These are phyloP conservation scores for Lysandra coridon DNA, from an alignment of 2,888 invertebrate species.

Conservation along the genomic window DNA sequence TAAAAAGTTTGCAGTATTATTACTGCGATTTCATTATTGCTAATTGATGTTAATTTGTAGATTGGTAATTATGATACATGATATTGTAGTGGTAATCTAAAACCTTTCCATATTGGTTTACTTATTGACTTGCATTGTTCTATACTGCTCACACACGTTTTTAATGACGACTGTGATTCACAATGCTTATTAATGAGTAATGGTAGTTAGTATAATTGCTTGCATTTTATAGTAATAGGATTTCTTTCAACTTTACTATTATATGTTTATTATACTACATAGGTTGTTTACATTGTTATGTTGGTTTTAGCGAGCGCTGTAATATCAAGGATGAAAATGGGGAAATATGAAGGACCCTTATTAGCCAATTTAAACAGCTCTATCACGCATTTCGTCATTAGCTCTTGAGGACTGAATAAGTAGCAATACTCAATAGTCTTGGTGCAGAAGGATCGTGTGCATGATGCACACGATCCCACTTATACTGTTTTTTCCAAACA, in stretches of 20 bases:
- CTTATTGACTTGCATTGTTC: neutral
- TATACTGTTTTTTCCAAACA: no score
- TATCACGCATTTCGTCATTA: neutral
- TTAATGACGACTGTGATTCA: neutral
- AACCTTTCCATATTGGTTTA: neutral
- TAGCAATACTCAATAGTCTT: neutral
- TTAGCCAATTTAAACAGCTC: neutral
- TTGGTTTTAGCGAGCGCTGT: no score
- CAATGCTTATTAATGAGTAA: neutral
- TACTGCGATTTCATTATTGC: neutral
- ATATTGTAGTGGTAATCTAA: neutral
- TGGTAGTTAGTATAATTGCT: neutral
- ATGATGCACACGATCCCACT: no score
- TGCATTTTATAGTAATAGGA: neutral
- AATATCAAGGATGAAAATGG: no score
- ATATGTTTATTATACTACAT: neutral
- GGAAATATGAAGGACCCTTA: no score
- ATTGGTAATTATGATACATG: neutral
- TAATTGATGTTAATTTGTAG: constrained; percentile 12
- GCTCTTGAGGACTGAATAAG: neutral
- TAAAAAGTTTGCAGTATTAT: constrained; percentile 6
- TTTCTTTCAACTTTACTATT: neutral
- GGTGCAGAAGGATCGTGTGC: neutral
- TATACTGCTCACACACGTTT: neutral
- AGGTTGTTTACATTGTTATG: neutral